phyloP scores from a whole-genome alignment of 2,888 invertebrate genomes.

The Nymphalis urticae region DNA sequence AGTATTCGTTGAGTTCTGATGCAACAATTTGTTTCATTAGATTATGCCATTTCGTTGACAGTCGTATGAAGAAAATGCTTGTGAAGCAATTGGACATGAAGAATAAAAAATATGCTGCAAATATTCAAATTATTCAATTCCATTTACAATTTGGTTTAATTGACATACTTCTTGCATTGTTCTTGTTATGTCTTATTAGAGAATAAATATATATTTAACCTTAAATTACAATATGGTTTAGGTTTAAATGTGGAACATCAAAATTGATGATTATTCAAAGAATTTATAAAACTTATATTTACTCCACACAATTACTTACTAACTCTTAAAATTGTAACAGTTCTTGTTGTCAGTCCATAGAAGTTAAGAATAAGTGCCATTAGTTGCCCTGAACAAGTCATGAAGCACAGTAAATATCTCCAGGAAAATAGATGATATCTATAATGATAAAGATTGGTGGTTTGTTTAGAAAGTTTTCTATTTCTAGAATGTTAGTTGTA shows the following conservation, averaged over 20 bases:
- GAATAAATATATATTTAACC: too few relatives aligned
- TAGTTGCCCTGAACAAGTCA: constrained; percentile 44
- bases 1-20: constrained; percentile 49
- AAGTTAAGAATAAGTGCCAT: constrained; percentile 41
- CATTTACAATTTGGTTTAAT: neutral
- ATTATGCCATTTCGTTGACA: constrained; percentile 54
- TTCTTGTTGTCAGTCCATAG: constrained; percentile 37
- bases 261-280: too few relatives aligned
- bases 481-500: too few relatives aligned
- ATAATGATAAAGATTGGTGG: constrained; percentile 18
- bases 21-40: constrained; percentile 48
- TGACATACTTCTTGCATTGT: neutral
- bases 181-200: neutral
- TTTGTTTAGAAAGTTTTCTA: too few relatives aligned
- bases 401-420: constrained; percentile 45
- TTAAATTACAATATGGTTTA: too few relatives aligned
- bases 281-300: neutral
- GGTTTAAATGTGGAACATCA: too few relatives aligned
- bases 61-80: constrained; percentile 48
- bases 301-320: constrained; percentile 42
- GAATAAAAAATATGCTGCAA: constrained; percentile 52
- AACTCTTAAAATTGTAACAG: constrained; percentile 40
- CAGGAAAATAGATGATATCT: constrained; percentile 51
- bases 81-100: constrained; percentile 44
- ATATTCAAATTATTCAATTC: neutral